Percentiles rank a stretch among this genome's conserved stretches.
Conservation (phyloP, 2,113 vertebrate genomes). For the Procavia capensis region DNA sequence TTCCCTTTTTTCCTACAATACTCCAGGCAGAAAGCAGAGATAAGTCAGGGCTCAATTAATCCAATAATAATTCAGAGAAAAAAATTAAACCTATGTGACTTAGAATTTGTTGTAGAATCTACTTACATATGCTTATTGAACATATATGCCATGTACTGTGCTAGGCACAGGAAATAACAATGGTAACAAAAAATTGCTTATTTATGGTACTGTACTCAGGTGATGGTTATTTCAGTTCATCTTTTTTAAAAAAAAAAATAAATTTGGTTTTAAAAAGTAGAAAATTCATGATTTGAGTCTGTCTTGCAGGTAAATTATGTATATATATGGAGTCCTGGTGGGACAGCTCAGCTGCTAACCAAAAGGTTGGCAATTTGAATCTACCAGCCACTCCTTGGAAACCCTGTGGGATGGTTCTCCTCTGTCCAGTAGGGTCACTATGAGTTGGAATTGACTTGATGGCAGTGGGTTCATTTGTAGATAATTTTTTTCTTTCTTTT, state of each 20-base stretch:
- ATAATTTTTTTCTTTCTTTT: not conserved
- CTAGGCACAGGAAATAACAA: not conserved
- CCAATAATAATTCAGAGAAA: not conserved
- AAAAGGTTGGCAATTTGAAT: too few relatives aligned
- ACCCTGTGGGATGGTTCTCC: too few relatives aligned
- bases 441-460: too few relatives aligned
- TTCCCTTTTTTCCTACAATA: not conserved
- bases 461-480: too few relatives aligned
- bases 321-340: not conserved
- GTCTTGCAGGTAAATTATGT: not conserved
- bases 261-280: not conserved
- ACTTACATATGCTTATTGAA: conserved; percentile 18
- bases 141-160: not conserved
- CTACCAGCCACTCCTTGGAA: too few relatives aligned
- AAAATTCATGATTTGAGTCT: conserved; percentile 11
- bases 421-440: too few relatives aligned
- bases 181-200: not conserved
- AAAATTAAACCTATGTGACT: not conserved
- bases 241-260: not conserved
- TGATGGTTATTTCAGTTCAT: not conserved
- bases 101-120: conserved; percentile 20
- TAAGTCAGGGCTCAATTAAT: not conserved
- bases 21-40: not conserved
- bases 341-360: too few relatives aligned
- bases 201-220: not conserved